A percentile compares a stretch with the other conserved stretches of the same genome.
Conservation (phyloP, 2,113 vertebrate species). For the Plectropomus leopardus region DNA sequence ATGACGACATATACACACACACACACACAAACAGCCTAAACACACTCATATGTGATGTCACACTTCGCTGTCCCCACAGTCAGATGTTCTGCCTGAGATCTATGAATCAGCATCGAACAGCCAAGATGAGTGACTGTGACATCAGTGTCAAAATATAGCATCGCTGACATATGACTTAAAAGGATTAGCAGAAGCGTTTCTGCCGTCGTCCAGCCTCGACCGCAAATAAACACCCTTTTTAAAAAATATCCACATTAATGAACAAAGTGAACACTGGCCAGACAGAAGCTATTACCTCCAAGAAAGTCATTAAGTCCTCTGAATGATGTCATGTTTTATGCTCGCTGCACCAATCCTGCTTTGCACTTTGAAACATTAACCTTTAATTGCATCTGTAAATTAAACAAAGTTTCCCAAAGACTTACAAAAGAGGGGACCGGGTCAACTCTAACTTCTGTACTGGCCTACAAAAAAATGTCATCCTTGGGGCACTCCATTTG, state of each 20-base stretch:
- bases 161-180: conserved; percentile 24
- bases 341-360: not conserved
- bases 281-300: not conserved
- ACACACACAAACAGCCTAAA: not conserved
- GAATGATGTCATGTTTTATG: not conserved
- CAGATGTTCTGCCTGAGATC: conserved; percentile 56
- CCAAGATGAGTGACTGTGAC: conserved; percentile 42
- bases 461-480: no score
- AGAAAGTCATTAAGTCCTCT: not conserved
- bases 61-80: conserved; percentile 27
- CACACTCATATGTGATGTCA: conserved; percentile 25
- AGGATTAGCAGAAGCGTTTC: not conserved
- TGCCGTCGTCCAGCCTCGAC: not conserved
- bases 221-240: conserved; percentile 28
- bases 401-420: not conserved
- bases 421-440: not conserved
- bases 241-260: conserved; percentile 24
- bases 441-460: no score
- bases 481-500: no score
- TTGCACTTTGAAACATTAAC: conserved; percentile 2
- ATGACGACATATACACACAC: conserved; percentile 30
- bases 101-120: conserved; percentile 51
- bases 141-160: conserved; percentile 50
- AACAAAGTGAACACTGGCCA: conserved; percentile 12
- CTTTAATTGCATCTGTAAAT: not conserved